These are phyloP conservation scores for Orthosia cruda DNA, from an alignment of 2,888 invertebrate genomes.

Conservation along the genomic window DNA sequence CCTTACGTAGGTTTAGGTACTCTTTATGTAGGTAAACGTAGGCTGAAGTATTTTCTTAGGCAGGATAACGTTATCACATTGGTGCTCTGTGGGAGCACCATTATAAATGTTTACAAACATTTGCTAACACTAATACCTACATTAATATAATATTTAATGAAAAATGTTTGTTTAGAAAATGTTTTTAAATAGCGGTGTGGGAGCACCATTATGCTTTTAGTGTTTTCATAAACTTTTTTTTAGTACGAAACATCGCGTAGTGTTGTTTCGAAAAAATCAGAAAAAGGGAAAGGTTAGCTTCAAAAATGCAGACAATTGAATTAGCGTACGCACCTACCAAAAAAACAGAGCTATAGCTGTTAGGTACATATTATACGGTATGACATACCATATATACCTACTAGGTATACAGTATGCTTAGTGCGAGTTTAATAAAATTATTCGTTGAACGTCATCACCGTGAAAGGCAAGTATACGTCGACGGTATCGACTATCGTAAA, in stretches of 20 bases:
- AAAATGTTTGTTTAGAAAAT: too few species aligned
- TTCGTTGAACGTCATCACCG: too few species aligned
- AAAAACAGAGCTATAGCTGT: not conserved
- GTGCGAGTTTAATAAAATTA: too few species aligned
- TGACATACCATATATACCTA: too few species aligned
- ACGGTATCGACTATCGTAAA: too few species aligned
- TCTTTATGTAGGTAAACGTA: conserved; percentile 16
- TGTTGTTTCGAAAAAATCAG: not conserved
- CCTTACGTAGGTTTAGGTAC: conserved; percentile 1
- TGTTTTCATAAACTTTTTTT: conserved; percentile 13
- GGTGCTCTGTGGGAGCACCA: too few species aligned
- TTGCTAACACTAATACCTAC: too few species aligned
- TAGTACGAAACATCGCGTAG: not conserved
- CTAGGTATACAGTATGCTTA: too few species aligned
- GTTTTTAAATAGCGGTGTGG: too few species aligned
- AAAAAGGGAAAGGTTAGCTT: not conserved
- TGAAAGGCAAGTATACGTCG: too few species aligned
- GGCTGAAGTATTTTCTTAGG: conserved; percentile 29
- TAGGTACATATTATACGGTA: not conserved
- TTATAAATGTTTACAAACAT: too few species aligned
- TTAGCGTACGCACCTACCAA: not conserved
- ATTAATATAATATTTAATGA: too few species aligned
- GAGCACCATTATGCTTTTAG: conserved; percentile 2
- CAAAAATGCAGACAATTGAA: not conserved
- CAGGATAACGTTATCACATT: not conserved